A percentile compares a stretch with the other conserved stretches of the same genome.
phyloP scores from a whole-genome alignment of 2,888 invertebrate species.

The Polydrusus pterygomalis region DNA sequence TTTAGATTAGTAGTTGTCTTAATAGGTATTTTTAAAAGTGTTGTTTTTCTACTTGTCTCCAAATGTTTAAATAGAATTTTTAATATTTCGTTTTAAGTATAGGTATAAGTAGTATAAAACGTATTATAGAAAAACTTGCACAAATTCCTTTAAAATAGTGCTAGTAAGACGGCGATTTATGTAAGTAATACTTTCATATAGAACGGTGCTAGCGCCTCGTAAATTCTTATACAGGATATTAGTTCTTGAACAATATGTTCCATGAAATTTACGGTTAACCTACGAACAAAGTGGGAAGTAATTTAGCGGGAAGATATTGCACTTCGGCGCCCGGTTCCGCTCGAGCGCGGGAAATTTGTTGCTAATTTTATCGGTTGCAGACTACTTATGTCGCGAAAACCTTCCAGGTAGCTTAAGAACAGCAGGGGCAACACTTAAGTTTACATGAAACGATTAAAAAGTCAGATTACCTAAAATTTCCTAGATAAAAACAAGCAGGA shows the following conservation, averaged over 20 bases:
- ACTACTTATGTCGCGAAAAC: slow-evolving; percentile 25
- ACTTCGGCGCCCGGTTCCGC: slow-evolving; percentile 36
- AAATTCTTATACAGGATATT: slow-evolving; percentile 45
- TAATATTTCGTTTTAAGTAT: too few species aligned
- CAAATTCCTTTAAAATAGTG: slow-evolving; percentile 16
- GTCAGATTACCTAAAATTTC: too few species aligned
- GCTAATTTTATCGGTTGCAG: slow-evolving; percentile 42
- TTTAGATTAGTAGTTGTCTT: too few species aligned
- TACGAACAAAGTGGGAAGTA: slow-evolving; percentile 49
- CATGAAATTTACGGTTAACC: slow-evolving; percentile 38
- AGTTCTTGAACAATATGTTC: slow-evolving; percentile 43
- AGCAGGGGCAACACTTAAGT: too few species aligned
- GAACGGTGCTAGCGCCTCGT: slow-evolving; percentile 18
- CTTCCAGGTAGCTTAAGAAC: too few species aligned
- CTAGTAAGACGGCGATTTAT: slow-evolving; percentile 12
- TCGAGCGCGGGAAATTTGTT: slow-evolving; percentile 44
- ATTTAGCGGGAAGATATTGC: slow-evolving; percentile 48
- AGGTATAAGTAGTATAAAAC: too few species aligned
- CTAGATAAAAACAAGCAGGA: too few species aligned
- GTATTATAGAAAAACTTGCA: too few species aligned
- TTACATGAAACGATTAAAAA: too few species aligned
- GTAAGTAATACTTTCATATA: slow-evolving; percentile 17
- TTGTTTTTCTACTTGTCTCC: too few species aligned
- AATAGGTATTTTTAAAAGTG: too few species aligned
- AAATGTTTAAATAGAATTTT: too few species aligned